Base-by-base conservation (phyloP, 1,140 invertebrate genomes). In the Druon quercuslanigerum region DNA sequence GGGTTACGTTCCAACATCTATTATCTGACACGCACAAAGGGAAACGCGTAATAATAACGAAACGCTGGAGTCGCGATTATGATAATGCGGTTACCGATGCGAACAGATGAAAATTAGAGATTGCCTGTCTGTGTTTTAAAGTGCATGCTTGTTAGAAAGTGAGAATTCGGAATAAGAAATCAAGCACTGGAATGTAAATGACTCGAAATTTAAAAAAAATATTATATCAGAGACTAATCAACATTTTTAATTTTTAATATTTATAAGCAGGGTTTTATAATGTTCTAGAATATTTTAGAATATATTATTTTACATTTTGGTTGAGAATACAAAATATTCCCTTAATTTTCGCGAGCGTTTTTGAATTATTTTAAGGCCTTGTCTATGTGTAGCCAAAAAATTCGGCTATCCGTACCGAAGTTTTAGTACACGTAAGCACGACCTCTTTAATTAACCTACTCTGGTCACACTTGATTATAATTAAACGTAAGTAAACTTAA, bases 31-130 rank as follows among this genome's bases (percentile, higher is more conserved):
- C 56, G 56, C 56, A 57, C 56, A 57, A 57, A 20, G 20, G 56
- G 13, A 57, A 57, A 57, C 25, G 56, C 12, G 19, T 40, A 66
- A 66, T 40, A 66, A 40, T 16, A n/a, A 40, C 16, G 33, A 40
- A 66, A 66, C 60, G 60, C 60, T 25, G 7, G 25, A 40, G 20
- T 66, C 25, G 25, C 60, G 25, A 66, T 66, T 66, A 66, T 66
- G 20, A 66, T 66, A 66, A 66, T 66, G 25, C 8, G 25, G 60
- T 66, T 66, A 12, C 20, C 57, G 12, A 46, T 40, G 60, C 33
- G 60, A 16, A 66, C 33, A 33, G 60, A 66, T 40, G 60, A 66
- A 66, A 66, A 66, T 66, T 66, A 66, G 33, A 66, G 60, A 66
- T 66, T 40, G 60, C n/a, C 60, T 66, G 25, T 33, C 19, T 1